Conservation (phyloP, 2,113 vertebrate species). For the Datnioides undecimradiatus region DNA sequence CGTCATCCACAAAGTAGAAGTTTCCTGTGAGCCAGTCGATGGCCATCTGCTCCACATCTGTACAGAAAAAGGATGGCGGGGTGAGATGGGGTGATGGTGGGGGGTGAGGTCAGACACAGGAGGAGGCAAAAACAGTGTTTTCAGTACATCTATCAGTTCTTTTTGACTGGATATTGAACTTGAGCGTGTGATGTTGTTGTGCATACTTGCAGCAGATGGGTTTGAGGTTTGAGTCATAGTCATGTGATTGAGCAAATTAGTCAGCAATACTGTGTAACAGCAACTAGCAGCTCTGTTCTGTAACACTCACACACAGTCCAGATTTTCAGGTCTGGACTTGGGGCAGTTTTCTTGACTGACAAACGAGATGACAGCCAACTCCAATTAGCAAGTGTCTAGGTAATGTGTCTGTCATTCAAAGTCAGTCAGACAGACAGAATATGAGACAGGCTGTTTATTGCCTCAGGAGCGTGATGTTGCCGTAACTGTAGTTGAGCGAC, state of each 20-base stretch:
- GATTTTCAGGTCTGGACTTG: slow-evolving; percentile 9
- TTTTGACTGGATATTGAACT: not conserved
- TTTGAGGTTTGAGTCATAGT: slow-evolving; percentile 46
- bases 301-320: not conserved
- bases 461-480: slow-evolving; percentile 21
- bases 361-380: slow-evolving; percentile 28
- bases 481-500: slow-evolving; percentile 26
- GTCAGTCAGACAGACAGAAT: slow-evolving; percentile 34
- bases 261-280: slow-evolving; percentile 28
- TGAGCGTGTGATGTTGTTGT: slow-evolving; percentile 21
- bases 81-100: too few relatives aligned
- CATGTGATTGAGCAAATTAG: slow-evolving; percentile 40
- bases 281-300: slow-evolving; percentile 9
- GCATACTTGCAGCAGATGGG: slow-evolving; percentile 35
- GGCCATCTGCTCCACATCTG: slow-evolving; percentile 99
- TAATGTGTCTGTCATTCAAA: slow-evolving; percentile 44
- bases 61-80: slow-evolving; percentile 12
- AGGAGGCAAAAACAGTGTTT: slow-evolving; percentile 7
- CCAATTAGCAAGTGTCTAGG: slow-evolving; percentile 29
- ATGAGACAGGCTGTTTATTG: slow-evolving; percentile 46
- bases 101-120: slow-evolving; percentile 10
- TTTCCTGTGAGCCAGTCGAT: slow-evolving; percentile 99
- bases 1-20: slow-evolving; percentile 99
- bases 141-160: not conserved
- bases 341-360: slow-evolving; percentile 32